These are phyloP conservation scores for Muscicapa striata DNA, from an alignment of 2,797 vertebrate species.

Conservation along the genomic window DNA sequence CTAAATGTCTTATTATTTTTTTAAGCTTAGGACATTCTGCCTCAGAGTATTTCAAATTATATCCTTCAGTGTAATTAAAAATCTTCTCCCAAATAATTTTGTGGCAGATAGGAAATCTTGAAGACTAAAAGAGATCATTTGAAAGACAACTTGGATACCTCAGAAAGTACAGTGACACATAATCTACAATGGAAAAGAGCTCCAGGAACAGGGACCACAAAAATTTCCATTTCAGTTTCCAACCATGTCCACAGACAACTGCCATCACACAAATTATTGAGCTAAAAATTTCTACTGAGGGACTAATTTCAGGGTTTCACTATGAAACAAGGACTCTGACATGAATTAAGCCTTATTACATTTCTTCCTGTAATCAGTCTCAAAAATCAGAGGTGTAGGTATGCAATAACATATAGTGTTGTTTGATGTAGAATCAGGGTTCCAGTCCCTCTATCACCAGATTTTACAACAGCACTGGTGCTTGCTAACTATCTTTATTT, in stretches of 20 bases:
- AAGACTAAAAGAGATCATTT: neutral
- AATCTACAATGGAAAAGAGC: neutral
- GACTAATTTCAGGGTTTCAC: neutral
- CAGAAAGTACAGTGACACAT: neutral
- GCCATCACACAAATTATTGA: neutral
- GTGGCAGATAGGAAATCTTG: neutral
- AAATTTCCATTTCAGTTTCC: neutral
- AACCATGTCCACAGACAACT: neutral
- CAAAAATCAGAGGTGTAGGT: neutral
- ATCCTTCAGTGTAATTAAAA: conserved; percentile 14
- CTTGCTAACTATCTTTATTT: neutral
- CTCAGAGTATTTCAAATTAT: conserved; percentile 9
- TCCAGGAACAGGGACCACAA: neutral
- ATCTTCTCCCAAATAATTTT: conserved; percentile 3
- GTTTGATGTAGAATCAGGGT: neutral
- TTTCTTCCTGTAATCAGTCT: neutral
- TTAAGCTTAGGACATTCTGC: neutral
- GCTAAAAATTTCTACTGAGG: neutral
- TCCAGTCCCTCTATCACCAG: neutral
- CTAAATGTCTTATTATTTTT: neutral
- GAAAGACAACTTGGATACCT: neutral
- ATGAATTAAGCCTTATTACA: neutral
- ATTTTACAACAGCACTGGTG: neutral
- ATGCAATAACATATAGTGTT: neutral
- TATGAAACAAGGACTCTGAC: neutral